Conservation (phyloP, 2,888 invertebrate genomes). For the Meteorus cinctellus region DNA sequence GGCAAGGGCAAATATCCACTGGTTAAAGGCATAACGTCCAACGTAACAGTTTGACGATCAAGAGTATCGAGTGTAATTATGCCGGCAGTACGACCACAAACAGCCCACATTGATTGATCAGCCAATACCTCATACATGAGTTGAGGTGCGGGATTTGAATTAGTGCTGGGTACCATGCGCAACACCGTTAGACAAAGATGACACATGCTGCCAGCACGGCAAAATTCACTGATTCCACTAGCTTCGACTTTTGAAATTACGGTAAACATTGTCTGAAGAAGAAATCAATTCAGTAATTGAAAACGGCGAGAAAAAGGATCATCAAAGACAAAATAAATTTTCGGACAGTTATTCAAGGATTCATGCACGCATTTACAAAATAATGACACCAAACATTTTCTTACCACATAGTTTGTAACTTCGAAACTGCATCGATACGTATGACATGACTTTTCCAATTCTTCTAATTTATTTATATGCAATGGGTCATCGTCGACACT, state of each 20-base stretch:
- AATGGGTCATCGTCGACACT: constrained; percentile 68
- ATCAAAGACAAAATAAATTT: constrained; percentile 26
- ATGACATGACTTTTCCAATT: constrained; percentile 64
- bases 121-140: constrained; percentile 96
- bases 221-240: constrained; percentile 84
- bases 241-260: constrained; percentile 87
- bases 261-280: constrained; percentile 84
- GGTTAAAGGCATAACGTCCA: constrained; percentile 95
- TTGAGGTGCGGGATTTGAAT: constrained; percentile 62
- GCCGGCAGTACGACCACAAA: constrained; percentile 92
- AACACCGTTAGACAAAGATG: constrained; percentile 85
- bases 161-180: constrained; percentile 69
- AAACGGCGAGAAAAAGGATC: constrained; percentile 18
- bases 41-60: constrained; percentile 82
- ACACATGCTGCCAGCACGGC: constrained; percentile 91
- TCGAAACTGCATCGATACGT: constrained; percentile 82
- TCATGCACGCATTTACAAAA: constrained; percentile 10
- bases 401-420: constrained; percentile 85
- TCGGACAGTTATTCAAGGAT: constrained; percentile 10
- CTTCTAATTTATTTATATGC: constrained; percentile 74
- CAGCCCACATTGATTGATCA: constrained; percentile 95
- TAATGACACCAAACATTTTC: constrained; percentile 46
- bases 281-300: constrained; percentile 32
- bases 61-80: constrained; percentile 78
- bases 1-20: constrained; percentile 93